Percentiles rank a stretch among this genome's conserved stretches.
phyloP scores from a whole-genome alignment of 2,888 invertebrate genomes.

The Tachina fera region DNA sequence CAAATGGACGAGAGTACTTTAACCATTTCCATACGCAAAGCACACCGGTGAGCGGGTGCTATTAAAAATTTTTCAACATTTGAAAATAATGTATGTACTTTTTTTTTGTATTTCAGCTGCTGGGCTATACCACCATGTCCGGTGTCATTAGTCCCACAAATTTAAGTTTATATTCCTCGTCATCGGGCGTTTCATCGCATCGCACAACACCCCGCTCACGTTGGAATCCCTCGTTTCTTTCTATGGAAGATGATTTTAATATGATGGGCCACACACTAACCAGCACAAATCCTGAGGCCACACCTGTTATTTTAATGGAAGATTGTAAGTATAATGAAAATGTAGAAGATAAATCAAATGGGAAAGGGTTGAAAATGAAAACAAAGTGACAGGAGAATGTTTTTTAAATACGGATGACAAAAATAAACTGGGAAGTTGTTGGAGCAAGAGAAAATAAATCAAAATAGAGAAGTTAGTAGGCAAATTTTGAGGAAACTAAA shows the following conservation, averaged over 20 bases:
- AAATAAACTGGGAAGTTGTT: too few species aligned
- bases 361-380: not conserved
- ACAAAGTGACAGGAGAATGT: too few species aligned
- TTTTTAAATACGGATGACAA: too few species aligned
- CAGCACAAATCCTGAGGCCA: conserved; percentile 85
- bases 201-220: conserved; percentile 88
- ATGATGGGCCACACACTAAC: conserved; percentile 92
- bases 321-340: conserved; percentile 85
- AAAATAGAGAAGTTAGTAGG: too few species aligned
- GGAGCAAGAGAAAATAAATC: too few species aligned
- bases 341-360: not conserved
- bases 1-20: conserved; percentile 86
- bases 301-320: conserved; percentile 90
- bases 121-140: conserved; percentile 94
- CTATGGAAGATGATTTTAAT: conserved; percentile 95
- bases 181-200: conserved; percentile 84
- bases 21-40: conserved; percentile 97
- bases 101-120: conserved; percentile 86
- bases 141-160: conserved; percentile 95
- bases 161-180: conserved; percentile 91
- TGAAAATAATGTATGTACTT: not conserved
- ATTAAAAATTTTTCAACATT: not conserved
- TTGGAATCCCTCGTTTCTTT: conserved; percentile 94
- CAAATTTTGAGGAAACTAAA: too few species aligned
- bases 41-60: conserved; percentile 83